Evolutionary conservation across 2,797 vertebrate genomes (phyloP).

Genomic region (Meda fulgida): DNA sequence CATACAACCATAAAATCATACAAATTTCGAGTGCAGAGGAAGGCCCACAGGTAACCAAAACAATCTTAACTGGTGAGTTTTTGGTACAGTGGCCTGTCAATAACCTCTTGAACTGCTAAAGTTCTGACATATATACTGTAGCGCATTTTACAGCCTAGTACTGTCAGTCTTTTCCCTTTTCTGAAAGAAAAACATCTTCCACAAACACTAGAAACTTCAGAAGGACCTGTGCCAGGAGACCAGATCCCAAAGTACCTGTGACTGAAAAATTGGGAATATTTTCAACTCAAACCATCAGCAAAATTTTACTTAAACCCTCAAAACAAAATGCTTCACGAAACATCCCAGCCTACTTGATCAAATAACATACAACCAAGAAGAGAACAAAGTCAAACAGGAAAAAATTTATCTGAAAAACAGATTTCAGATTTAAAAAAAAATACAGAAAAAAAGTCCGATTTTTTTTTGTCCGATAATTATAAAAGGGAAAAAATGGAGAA

Average conservation of each 20-base stretch:
- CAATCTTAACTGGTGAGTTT: slow-evolving; percentile 7
- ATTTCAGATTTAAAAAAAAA: no score
- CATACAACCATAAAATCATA: background rate
- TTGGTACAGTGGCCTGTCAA: slow-evolving; percentile 16
- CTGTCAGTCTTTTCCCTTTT: slow-evolving; percentile 3
- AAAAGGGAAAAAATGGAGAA: slow-evolving; percentile 47
- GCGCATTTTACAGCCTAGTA: slow-evolving; percentile 1
- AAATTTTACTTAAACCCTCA: slow-evolving; percentile 5
- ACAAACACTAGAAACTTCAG: slow-evolving; percentile 17
- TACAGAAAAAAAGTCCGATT: no score
- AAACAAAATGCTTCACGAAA: background rate
- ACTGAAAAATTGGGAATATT: background rate
- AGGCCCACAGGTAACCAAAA: slow-evolving; percentile 13
- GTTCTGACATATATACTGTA: background rate
- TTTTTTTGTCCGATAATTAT: no score
- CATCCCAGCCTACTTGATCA: background rate
- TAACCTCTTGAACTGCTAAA: slow-evolving; percentile 24
- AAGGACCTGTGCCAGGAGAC: background rate
- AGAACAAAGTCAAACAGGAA: background rate
- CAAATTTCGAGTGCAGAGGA: background rate
- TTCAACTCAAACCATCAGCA: background rate
- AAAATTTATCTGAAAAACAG: background rate
- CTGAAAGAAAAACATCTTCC: slow-evolving; percentile 15
- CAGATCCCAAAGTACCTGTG: background rate
- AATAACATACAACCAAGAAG: background rate